These are phyloP conservation scores for Trinectes maculatus DNA, from an alignment of 2,113 vertebrate genomes.

Conservation along the genomic window DNA sequence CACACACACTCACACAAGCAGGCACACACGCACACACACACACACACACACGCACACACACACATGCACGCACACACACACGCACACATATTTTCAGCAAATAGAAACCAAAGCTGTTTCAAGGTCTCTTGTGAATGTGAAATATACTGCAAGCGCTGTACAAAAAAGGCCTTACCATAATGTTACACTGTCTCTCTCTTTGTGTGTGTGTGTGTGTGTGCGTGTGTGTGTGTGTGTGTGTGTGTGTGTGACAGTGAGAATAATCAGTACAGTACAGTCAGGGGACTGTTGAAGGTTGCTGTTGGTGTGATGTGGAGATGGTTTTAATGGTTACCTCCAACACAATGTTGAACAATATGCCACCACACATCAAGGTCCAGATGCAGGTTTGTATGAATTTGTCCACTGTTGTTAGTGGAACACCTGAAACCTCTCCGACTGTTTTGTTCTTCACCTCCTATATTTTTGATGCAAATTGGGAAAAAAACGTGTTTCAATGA, in stretches of 20 bases:
- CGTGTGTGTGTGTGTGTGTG: constrained; percentile 9
- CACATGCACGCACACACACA: not conserved
- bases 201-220: constrained; percentile 4
- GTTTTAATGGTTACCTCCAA: no score
- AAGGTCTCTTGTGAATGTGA: not conserved
- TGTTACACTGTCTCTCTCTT: not conserved
- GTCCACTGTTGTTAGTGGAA: no score
- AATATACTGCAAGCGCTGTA: not conserved
- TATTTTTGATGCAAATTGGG: no score
- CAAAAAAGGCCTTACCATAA: not conserved
- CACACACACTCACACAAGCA: not conserved
- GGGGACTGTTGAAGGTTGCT: constrained; percentile 11
- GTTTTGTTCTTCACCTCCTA: no score
- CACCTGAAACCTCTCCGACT: no score
- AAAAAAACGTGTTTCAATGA: no score
- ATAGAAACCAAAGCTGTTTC: not conserved
- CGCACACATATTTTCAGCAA: not conserved
- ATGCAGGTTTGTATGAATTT: no score
- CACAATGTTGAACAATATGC: no score
- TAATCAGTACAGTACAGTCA: no score
- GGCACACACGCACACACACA: not conserved
- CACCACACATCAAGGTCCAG: no score
- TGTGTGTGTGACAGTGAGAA: not conserved
- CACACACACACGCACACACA: not conserved
- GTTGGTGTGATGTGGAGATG: no score